Percentiles rank a stretch among this genome's conserved stretches.
Conservation (phyloP, 2,888 invertebrate genomes). For the Phyllotreta striolata region DNA sequence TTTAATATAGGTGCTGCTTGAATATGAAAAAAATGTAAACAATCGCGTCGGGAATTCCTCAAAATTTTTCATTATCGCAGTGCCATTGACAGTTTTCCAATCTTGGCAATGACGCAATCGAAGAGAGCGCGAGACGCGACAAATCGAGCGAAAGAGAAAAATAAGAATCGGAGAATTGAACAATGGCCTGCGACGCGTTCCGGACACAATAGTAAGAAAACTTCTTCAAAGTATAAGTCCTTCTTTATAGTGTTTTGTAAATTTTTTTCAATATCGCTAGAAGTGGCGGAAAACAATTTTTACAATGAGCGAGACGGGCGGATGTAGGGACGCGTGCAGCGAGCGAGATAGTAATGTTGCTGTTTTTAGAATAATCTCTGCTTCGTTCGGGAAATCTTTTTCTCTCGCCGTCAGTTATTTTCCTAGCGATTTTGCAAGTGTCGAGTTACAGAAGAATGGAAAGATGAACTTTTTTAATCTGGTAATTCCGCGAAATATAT, state of each 20-base stretch:
- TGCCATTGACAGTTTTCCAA: constrained; percentile 16
- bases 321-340: no score
- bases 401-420: constrained; percentile 2
- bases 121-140: constrained; percentile 4
- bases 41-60: neutral
- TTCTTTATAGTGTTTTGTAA: constrained; percentile 20
- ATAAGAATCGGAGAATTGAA: constrained; percentile 28
- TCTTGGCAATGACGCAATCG: constrained; percentile 8
- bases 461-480: constrained; percentile 10
- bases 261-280: constrained; percentile 14
- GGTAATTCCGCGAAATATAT: neutral
- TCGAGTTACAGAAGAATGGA: constrained; percentile 6
- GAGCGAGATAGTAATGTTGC: constrained; percentile 4
- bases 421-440: constrained; percentile 8
- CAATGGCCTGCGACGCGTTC: constrained; percentile 25
- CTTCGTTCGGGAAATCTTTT: neutral
- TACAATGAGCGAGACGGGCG: neutral
- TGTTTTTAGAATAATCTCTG: constrained; percentile 12
- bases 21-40: neutral
- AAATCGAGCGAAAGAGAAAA: constrained; percentile 25
- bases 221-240: constrained; percentile 21
- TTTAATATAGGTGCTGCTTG: neutral
- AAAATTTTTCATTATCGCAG: constrained; percentile 8
- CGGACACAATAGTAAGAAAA: constrained; percentile 22
- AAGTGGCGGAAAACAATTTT: constrained; percentile 10